A percentile compares a stretch with the other conserved stretches of the same genome.
Evolutionary conservation across 2,888 invertebrate species (phyloP).

Genomic region (Xestia xanthographa): DNA sequence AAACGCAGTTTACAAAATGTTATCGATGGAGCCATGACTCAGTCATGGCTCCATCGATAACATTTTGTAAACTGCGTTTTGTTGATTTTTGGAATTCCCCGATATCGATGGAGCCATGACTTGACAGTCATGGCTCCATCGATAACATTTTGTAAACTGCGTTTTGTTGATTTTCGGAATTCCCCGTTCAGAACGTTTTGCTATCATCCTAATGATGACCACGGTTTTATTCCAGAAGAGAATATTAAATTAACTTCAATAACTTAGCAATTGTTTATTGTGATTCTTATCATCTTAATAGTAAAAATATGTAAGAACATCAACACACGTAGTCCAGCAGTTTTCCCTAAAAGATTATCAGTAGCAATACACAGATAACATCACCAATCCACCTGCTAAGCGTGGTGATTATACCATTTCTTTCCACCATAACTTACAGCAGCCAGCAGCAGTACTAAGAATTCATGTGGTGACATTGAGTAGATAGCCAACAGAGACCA

Average conservation of each 20-base stretch:
- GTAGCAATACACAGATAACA: background rate
- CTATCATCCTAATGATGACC: background rate
- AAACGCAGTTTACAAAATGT: background rate
- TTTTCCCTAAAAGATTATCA: conserved; percentile 11
- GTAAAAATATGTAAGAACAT: background rate
- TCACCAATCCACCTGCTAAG: conserved; percentile 9
- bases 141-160: too few species aligned
- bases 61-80: too few species aligned
- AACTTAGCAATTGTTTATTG: background rate
- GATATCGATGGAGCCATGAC: too few species aligned
- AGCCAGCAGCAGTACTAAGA: conserved; percentile 11
- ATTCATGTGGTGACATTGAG: conserved; percentile 15
- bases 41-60: too few species aligned
- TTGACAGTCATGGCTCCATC: too few species aligned
- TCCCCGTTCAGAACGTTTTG: too few species aligned
- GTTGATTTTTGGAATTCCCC: too few species aligned
- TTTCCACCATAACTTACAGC: conserved; percentile 12
- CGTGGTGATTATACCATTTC: conserved; percentile 31
- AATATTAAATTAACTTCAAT: background rate
- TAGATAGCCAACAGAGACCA: conserved; percentile 14
- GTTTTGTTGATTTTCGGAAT: too few species aligned
- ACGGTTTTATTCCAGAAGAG: background rate
- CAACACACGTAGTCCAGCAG: background rate
- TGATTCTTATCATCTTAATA: background rate
- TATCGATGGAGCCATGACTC: background rate